Base-by-base conservation (phyloP, 2,888 invertebrate species). In the Drosophila greeni region DNA sequence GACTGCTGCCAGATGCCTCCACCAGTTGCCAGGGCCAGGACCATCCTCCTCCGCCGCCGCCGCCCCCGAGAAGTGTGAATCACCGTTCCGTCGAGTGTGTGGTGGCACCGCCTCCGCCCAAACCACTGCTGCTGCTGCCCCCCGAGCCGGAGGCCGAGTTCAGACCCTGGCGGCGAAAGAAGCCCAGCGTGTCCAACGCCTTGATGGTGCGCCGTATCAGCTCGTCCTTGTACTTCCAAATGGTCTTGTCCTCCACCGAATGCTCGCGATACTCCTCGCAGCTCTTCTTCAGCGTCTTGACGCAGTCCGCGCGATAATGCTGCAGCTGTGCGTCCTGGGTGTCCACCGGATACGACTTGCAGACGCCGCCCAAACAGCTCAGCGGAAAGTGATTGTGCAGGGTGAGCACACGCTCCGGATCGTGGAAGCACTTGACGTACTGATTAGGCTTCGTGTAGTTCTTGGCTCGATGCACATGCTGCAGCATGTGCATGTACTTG, bases 231-330 rank as follows among this genome's bases (percentile, higher is more conserved):
- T 94, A 97, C 86, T 94, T 93, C 96, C 96, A 97, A 78, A 97
- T 94, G 54, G 95, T 94, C 31, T 94, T 93, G 89, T 97, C 97
- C 88, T 94, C 92, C 57, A 95, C 92, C 60, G 95, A 94, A 81
- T 95, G 93, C 84, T 95, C 93, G 62, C 95, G 91, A 87, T 94
- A 95, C 86, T 95, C 94, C 56, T 92, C 92, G 89, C 97, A 97
- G 40, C 92, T 91, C 89, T 96, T 95, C 89, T 94, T 94, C 73
- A 97, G 90, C 59, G 95, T 94, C 78, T 93, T 93, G 8, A 96
- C 97, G 89, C 97, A 97, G 89, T 97, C 97, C 29, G 95, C 95
- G 65, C 97, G 92, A 90, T 97, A 98, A 89, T 98, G 98, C 88
- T 98, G 96, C 83, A 98, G 90, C 74, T 97, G 95, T 18, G 97